These are phyloP conservation scores for Micrasema longulum DNA, from an alignment of 1,140 invertebrate genomes.

Conservation along the genomic window DNA sequence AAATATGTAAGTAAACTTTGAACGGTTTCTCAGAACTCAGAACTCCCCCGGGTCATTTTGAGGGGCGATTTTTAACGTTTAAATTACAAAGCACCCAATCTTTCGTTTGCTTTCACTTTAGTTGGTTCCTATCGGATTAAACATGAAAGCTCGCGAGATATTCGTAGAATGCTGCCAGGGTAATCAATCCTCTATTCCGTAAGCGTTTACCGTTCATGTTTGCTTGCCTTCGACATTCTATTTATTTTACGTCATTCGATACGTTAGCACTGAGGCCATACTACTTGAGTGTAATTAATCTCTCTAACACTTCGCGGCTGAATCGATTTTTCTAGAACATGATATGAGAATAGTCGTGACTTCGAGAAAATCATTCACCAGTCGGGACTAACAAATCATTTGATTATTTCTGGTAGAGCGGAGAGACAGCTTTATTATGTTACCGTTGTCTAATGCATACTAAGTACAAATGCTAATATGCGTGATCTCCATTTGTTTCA, in stretches of 20 bases:
- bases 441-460: neutral
- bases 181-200: conserved; percentile 16
- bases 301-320: conserved; percentile 44
- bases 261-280: conserved; percentile 35
- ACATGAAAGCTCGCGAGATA: conserved; percentile 26
- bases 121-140: conserved; percentile 17
- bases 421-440: neutral
- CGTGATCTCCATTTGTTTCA: too few species aligned
- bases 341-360: conserved; percentile 33
- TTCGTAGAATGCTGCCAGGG: conserved; percentile 4
- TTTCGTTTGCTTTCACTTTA: conserved; percentile 25
- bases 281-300: conserved; percentile 51
- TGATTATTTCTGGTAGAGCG: conserved; percentile 15
- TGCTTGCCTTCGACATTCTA: conserved; percentile 34
- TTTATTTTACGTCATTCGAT: conserved; percentile 47
- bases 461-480: too few species aligned
- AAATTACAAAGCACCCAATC: conserved; percentile 7
- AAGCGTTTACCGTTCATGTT: conserved; percentile 14
- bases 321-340: conserved; percentile 42
- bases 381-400: conserved; percentile 3
- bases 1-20: too few species aligned
- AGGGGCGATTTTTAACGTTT: conserved; percentile 1
- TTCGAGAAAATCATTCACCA: conserved; percentile 26
- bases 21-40: too few species aligned
- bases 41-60: neutral